phyloP scores from a whole-genome alignment of 2,888 invertebrate species.

The Lampropteryx suffumata region DNA sequence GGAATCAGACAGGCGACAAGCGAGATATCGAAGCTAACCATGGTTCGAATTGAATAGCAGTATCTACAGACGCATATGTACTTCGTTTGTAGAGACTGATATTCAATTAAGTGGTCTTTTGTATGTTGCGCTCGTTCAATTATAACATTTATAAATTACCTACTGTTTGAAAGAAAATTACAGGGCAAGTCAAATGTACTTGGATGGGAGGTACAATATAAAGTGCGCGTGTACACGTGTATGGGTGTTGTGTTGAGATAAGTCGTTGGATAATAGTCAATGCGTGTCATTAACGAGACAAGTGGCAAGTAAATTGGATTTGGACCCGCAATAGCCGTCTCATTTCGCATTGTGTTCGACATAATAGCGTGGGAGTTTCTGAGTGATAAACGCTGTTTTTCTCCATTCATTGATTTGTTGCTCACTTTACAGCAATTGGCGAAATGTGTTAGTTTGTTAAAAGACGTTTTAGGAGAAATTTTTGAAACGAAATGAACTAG shows the following conservation, averaged over 20 bases:
- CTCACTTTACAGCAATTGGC: neutral
- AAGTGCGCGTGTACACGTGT: conserved; percentile 36
- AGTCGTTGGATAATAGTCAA: conserved; percentile 41
- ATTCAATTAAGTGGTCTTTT: conserved; percentile 20
- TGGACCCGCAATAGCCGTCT: conserved; percentile 32
- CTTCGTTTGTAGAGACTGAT: too few relatives aligned
- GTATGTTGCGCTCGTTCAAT: conserved; percentile 20
- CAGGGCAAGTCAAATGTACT: conserved; percentile 16
- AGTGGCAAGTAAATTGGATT: conserved; percentile 43
- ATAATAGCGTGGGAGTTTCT: conserved; percentile 45
- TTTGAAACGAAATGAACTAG: conserved; percentile 42
- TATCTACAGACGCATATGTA: conserved; percentile 12
- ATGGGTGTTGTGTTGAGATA: conserved; percentile 36
- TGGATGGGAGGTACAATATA: conserved; percentile 16
- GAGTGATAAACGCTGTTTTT: conserved; percentile 17
- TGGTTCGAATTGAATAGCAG: conserved; percentile 17
- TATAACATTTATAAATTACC: conserved; percentile 24
- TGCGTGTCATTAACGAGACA: conserved; percentile 43
- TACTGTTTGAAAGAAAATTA: conserved; percentile 31
- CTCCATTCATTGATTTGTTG: conserved; percentile 20
- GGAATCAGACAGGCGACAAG: conserved; percentile 18
- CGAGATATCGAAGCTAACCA: conserved; percentile 18
- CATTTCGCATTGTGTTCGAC: conserved; percentile 39
- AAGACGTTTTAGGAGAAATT: conserved; percentile 11
- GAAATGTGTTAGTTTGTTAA: neutral